These are phyloP conservation scores for Camarhynchus parvulus DNA, from an alignment of 2,113 vertebrate species.

Conservation along the genomic window DNA sequence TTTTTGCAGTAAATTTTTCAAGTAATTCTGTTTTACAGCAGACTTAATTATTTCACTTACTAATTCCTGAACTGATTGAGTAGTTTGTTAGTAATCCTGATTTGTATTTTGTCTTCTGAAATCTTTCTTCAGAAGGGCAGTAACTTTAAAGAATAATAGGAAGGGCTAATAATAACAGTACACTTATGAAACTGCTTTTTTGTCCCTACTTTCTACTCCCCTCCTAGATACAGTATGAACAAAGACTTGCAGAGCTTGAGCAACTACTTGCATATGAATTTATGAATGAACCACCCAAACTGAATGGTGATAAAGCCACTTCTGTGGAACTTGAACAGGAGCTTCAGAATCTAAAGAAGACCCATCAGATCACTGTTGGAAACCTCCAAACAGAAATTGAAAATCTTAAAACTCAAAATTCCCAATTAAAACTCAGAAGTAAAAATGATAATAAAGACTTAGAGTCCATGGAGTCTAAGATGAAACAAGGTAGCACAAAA, in stretches of 20 bases:
- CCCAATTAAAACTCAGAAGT: conserved; percentile 57
- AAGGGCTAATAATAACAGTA: not conserved
- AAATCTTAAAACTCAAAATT: conserved; percentile 78
- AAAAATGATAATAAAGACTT: conserved; percentile 61
- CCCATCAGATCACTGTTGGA: conserved; percentile 69
- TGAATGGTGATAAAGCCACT: conserved; percentile 5
- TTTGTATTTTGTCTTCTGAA: not conserved
- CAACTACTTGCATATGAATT: conserved; percentile 76
- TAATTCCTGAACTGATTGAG: not conserved
- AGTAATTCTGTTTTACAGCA: not conserved
- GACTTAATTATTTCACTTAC: not conserved
- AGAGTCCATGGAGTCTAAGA: conserved; percentile 60
- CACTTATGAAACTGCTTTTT: not conserved
- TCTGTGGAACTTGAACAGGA: conserved; percentile 73
- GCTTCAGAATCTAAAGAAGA: conserved; percentile 70
- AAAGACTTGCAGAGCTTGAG: conserved; percentile 86
- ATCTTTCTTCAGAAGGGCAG: not conserved
- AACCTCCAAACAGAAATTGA: conserved; percentile 80
- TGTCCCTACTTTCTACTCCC: not conserved
- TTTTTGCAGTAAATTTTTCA: not conserved
- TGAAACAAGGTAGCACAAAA: conserved; percentile 76
- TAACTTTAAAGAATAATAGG: not conserved
- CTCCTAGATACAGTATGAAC: conserved; percentile 88
- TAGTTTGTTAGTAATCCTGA: not conserved
- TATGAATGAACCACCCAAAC: conserved; percentile 32